Percentiles rank a stretch among this genome's conserved stretches.
phyloP scores from a whole-genome alignment of 2,797 vertebrate genomes.

The Cygnus olor region DNA sequence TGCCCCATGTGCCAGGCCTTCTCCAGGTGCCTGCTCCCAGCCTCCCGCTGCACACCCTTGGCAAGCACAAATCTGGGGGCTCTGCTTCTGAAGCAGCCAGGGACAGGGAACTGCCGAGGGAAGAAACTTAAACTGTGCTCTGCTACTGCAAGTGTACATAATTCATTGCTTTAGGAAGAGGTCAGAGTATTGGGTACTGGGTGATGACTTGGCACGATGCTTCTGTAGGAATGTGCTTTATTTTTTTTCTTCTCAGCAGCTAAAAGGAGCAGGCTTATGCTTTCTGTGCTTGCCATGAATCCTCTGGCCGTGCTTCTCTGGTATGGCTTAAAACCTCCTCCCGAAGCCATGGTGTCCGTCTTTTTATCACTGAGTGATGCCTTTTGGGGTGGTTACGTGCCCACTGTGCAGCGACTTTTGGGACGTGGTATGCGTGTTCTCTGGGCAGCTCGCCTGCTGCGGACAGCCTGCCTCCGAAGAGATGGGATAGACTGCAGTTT shows the following conservation, averaged over 20 bases:
- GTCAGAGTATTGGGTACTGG: conserved; percentile 53
- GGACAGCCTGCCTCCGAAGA: background rate
- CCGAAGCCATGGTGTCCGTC: background rate
- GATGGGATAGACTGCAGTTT: background rate
- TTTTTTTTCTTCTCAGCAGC: background rate
- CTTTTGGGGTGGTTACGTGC: background rate
- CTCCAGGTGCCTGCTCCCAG: too few species aligned
- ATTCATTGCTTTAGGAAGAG: conserved; percentile 35
- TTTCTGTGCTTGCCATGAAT: background rate
- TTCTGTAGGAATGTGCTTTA: background rate
- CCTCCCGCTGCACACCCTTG: background rate
- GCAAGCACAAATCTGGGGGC: background rate
- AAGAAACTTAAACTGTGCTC: conserved; percentile 47
- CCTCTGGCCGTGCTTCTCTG: fast-evolving
- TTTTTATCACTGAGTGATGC: background rate
- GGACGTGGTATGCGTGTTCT: fast-evolving
- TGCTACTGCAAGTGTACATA: conserved; percentile 10
- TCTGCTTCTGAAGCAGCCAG: background rate
- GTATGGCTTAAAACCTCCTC: background rate
- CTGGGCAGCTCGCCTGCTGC: fast-evolving
- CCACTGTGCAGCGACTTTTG: background rate
- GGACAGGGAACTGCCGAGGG: background rate
- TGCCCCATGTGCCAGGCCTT: too few species aligned
- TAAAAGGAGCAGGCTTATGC: background rate
- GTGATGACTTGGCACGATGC: background rate